These are phyloP conservation scores for Drosophila nigromelanica DNA, from an alignment of 1,140 invertebrate genomes.

Conservation along the genomic window DNA sequence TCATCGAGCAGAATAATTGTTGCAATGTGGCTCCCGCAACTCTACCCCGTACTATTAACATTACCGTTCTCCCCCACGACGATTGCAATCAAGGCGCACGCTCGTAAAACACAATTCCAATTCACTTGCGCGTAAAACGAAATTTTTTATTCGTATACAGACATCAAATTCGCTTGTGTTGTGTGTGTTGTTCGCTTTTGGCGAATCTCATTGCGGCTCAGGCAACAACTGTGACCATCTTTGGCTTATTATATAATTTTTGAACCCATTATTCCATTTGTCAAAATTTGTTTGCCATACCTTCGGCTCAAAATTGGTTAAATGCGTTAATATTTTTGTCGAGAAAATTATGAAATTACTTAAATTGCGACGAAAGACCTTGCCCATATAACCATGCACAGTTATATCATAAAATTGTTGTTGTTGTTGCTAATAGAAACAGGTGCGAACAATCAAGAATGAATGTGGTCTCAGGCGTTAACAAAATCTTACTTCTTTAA, in stretches of 20 bases:
- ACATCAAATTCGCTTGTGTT: slow-evolving; percentile 25
- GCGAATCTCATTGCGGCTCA: slow-evolving; percentile 46
- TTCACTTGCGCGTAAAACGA: slow-evolving; percentile 77
- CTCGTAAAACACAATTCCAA: slow-evolving; percentile 70
- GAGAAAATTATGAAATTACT: slow-evolving; percentile 64
- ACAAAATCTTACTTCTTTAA: slow-evolving; percentile 1
- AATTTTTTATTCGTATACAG: slow-evolving; percentile 51
- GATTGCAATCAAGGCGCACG: slow-evolving; percentile 66
- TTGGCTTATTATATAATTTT: slow-evolving; percentile 71
- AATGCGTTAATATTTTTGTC: slow-evolving; percentile 63
- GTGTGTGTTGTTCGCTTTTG: slow-evolving; percentile 39
- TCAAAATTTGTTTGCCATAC: slow-evolving; percentile 59
- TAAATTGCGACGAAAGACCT: slow-evolving; percentile 54
- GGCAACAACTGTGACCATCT: slow-evolving; percentile 67
- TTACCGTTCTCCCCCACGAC: slow-evolving; percentile 32
- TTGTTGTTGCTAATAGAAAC: slow-evolving; percentile 22
- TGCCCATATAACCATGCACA: slow-evolving; percentile 33
- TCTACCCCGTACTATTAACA: slow-evolving; percentile 22
- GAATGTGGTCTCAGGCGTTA: background rate
- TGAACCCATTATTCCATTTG: slow-evolving; percentile 74
- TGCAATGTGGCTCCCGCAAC: slow-evolving; percentile 53
- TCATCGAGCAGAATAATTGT: slow-evolving; percentile 82
- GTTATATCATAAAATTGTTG: slow-evolving; percentile 67
- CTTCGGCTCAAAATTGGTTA: slow-evolving; percentile 67
- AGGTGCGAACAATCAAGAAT: slow-evolving; percentile 18